These are phyloP conservation scores for Pitangus sulphuratus DNA, from an alignment of 2,797 vertebrate genomes.

Conservation along the genomic window DNA sequence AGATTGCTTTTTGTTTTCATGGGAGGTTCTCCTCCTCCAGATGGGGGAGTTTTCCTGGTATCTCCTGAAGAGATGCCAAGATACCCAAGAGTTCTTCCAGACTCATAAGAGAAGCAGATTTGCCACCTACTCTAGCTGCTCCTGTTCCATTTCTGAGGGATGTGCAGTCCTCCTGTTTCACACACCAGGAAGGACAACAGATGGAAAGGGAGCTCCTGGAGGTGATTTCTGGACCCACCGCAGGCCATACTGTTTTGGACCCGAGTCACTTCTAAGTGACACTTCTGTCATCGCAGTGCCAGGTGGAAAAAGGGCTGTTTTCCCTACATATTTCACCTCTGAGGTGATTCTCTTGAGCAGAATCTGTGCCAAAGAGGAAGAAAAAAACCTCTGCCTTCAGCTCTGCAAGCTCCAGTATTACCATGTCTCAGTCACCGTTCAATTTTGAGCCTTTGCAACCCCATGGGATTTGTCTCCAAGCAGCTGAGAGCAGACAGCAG, in stretches of 20 bases:
- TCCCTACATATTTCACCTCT: not conserved
- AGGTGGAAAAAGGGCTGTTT: not conserved
- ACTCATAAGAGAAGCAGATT: not conserved
- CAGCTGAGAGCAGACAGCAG: not conserved
- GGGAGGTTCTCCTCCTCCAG: not conserved
- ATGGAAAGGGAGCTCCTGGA: not conserved
- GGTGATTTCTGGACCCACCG: not conserved
- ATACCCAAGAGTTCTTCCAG: constrained; percentile 5
- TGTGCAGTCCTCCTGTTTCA: not conserved
- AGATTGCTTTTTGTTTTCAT: not conserved
- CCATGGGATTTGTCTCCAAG: not conserved
- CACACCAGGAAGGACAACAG: not conserved
- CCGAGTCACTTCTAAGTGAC: not conserved
- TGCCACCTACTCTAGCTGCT: constrained; percentile 14
- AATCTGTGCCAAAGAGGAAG: not conserved
- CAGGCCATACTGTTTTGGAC: not conserved
- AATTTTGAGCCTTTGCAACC: not conserved
- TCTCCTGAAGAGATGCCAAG: constrained; percentile 26
- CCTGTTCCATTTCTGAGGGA: not conserved
- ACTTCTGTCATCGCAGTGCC: not conserved
- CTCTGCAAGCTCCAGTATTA: not conserved
- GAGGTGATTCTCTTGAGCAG: not conserved
- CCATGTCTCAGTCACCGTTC: not conserved
- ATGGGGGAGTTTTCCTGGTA: constrained; percentile 26
- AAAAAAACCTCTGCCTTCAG: not conserved